phyloP scores from a whole-genome alignment of 1,140 invertebrate genomes.

The Adoxophyes honmai region DNA sequence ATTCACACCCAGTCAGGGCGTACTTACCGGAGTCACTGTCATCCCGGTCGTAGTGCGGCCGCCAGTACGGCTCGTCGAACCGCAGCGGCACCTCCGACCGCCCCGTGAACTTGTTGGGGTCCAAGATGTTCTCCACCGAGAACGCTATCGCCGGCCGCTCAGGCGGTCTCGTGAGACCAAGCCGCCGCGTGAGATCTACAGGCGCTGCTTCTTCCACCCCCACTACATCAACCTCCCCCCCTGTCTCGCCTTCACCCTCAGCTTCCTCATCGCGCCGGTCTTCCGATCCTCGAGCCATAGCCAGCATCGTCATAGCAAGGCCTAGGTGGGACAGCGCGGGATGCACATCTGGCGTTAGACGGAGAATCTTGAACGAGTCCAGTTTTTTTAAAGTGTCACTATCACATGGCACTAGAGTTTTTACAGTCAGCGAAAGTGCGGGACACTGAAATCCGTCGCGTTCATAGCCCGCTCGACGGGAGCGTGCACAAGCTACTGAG shows the following conservation, averaged over 20 bases:
- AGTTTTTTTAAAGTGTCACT: slow-evolving; percentile 5
- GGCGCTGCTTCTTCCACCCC: slow-evolving; percentile 68
- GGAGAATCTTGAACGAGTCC: too few species aligned
- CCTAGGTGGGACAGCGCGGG: slow-evolving; percentile 27
- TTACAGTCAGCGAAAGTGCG: neutral
- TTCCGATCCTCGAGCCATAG: slow-evolving; percentile 67
- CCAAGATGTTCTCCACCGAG: slow-evolving; percentile 94
- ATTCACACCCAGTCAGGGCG: too few species aligned
- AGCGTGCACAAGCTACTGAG: neutral
- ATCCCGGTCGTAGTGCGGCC: slow-evolving; percentile 77
- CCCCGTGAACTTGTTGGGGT: slow-evolving; percentile 93
- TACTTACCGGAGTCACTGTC: slow-evolving; percentile 79
- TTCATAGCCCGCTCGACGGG: neutral
- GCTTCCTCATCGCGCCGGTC: slow-evolving; percentile 52
- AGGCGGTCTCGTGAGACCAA: slow-evolving; percentile 59
- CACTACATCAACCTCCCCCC: slow-evolving; percentile 65
- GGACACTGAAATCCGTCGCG: slow-evolving; percentile 18
- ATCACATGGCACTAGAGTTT: slow-evolving; percentile 2
- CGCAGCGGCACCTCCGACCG: slow-evolving; percentile 56
- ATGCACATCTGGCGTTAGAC: too few species aligned
- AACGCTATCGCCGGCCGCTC: slow-evolving; percentile 81
- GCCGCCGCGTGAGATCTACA: slow-evolving; percentile 59
- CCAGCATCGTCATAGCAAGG: slow-evolving; percentile 74
- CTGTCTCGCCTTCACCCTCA: slow-evolving; percentile 47
- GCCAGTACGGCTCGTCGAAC: slow-evolving; percentile 78